These are phyloP conservation scores for Eupithecia inturbata DNA, from an alignment of 2,888 invertebrate genomes.

Conservation along the genomic window DNA sequence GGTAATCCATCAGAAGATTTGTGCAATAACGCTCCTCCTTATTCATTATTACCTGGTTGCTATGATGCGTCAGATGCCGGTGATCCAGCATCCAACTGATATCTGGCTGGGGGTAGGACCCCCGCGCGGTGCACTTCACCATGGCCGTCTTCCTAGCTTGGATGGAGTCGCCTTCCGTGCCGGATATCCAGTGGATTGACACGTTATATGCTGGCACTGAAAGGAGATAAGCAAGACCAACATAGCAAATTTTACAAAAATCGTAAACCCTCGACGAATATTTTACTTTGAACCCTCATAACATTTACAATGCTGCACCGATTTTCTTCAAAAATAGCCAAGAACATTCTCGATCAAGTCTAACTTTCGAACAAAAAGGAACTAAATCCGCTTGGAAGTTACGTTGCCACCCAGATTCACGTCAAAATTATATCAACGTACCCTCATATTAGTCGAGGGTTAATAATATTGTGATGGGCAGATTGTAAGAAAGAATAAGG, in stretches of 20 bases:
- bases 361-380: too few species aligned
- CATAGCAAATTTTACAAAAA: not conserved
- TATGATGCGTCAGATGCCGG: constrained; percentile 74
- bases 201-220: constrained; percentile 78
- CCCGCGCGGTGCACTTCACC: constrained; percentile 73
- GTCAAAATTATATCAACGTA: not conserved
- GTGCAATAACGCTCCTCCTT: not conserved
- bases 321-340: not conserved
- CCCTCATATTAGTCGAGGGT: not conserved
- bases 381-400: too few species aligned
- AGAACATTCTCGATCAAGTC: not conserved
- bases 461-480: not conserved
- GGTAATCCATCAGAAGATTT: not conserved
- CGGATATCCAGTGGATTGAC: constrained; percentile 73
- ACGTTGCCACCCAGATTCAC: not conserved
- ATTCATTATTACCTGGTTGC: constrained; percentile 67
- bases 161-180: constrained; percentile 67
- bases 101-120: constrained; percentile 77
- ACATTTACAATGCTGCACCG: not conserved
- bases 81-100: constrained; percentile 79
- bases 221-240: not conserved
- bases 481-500: not conserved
- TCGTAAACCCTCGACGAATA: not conserved
- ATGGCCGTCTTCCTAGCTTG: constrained; percentile 67
- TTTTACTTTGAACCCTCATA: not conserved